These are phyloP conservation scores for Melikaiella ostensackeni DNA, from an alignment of 2,888 invertebrate species.

Conservation along the genomic window DNA sequence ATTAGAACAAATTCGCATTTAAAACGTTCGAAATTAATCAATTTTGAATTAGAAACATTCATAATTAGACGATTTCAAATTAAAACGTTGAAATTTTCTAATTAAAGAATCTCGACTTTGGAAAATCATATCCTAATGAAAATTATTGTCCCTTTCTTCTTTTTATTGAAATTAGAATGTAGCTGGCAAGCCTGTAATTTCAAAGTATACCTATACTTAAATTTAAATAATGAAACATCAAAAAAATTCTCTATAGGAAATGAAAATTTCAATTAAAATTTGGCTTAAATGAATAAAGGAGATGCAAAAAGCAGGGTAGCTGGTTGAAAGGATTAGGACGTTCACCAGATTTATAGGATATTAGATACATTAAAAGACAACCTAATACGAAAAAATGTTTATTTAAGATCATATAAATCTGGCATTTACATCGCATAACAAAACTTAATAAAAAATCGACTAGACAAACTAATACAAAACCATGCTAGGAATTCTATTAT, in stretches of 20 bases:
- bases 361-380: constrained; percentile 60
- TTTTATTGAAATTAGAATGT: too few species aligned
- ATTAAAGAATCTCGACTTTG: neutral
- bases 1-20: too few species aligned
- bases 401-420: constrained; percentile 75
- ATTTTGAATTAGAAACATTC: neutral
- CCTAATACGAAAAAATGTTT: constrained; percentile 62
- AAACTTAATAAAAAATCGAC: constrained; percentile 44
- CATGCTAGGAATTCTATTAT: neutral
- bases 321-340: constrained; percentile 45
- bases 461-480: neutral
- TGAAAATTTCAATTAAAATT: neutral
- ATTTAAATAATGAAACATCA: too few species aligned
- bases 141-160: too few species aligned
- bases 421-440: constrained; percentile 67
- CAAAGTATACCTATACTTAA: neutral
- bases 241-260: neutral
- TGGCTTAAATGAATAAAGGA: neutral
- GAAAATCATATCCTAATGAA: too few species aligned
- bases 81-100: neutral
- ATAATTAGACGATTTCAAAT: neutral
- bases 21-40: too few species aligned
- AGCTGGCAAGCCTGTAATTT: too few species aligned
- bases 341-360: constrained; percentile 74
- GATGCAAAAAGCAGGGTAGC: constrained; percentile 20